Percentiles rank a stretch among this genome's conserved stretches.
These are phyloP conservation scores for Xyrauchen texanus DNA, from an alignment of 2,113 vertebrate genomes.

Conservation along the genomic window DNA sequence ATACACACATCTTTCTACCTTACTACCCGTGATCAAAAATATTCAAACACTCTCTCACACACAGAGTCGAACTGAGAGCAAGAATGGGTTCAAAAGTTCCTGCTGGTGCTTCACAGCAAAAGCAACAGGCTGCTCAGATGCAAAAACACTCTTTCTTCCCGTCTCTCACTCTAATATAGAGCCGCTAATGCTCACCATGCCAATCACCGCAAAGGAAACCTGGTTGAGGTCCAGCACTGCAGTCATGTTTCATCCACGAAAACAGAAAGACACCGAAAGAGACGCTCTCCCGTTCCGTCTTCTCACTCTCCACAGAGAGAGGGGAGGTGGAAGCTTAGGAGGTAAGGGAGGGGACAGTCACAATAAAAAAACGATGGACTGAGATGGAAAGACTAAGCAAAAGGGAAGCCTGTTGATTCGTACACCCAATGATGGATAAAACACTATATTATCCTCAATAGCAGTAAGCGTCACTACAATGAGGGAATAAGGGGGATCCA, in stretches of 20 bases:
- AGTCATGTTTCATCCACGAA: conserved; percentile 57
- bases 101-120: background rate
- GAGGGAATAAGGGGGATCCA: conserved; percentile 3
- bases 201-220: conserved; percentile 60
- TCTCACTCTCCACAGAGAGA: conserved; percentile 38
- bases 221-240: conserved; percentile 65
- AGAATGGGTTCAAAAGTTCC: background rate
- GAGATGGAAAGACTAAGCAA: background rate
- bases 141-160: background rate
- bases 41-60: background rate
- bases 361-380: conserved; percentile 2
- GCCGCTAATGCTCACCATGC: conserved; percentile 64
- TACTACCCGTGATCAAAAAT: background rate
- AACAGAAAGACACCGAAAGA: conserved; percentile 11
- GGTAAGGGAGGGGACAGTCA: conserved; percentile 20
- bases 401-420: background rate
- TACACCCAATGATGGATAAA: conserved; percentile 22
- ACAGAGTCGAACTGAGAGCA: background rate
- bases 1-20: background rate
- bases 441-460: background rate
- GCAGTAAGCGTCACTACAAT: background rate
- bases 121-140: conserved; percentile 39
- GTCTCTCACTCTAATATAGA: background rate
- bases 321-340: conserved; percentile 38
- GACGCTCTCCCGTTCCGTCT: conserved; percentile 32